These are phyloP conservation scores for Regulus satrapa DNA, from an alignment of 2,113 vertebrate species.

Conservation along the genomic window DNA sequence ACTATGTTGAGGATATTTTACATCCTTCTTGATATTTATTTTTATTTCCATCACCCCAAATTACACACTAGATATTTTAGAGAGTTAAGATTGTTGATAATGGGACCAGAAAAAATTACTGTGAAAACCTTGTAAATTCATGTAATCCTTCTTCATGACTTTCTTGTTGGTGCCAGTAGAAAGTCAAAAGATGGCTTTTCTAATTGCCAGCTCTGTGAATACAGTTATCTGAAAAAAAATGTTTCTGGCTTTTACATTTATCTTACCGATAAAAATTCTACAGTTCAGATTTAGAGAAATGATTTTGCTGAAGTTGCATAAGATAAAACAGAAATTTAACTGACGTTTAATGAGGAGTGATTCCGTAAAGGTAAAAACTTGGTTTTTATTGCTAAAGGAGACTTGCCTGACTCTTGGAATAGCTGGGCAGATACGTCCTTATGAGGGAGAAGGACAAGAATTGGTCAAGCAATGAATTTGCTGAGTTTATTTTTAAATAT, in stretches of 20 bases:
- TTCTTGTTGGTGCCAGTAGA: background rate
- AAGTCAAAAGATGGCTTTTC: background rate
- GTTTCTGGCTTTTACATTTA: background rate
- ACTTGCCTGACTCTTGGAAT: background rate
- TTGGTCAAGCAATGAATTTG: background rate
- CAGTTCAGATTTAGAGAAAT: background rate
- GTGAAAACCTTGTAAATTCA: background rate
- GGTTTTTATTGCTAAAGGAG: background rate
- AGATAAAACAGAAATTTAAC: background rate
- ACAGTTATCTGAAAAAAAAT: background rate
- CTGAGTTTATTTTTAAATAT: background rate
- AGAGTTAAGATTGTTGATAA: background rate
- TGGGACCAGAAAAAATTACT: background rate
- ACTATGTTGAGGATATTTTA: background rate
- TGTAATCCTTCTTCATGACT: background rate
- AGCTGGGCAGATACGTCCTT: background rate
- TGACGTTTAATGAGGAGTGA: background rate
- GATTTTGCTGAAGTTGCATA: background rate
- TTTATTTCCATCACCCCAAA: background rate
- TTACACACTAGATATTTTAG: background rate
- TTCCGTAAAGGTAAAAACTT: background rate
- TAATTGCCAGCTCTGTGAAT: background rate
- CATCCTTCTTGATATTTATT: background rate
- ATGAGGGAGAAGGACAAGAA: background rate
- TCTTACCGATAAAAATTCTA: background rate